A percentile compares a stretch with the other conserved stretches of the same genome.
phyloP scores from a whole-genome alignment of 2,888 invertebrate genomes.

The Xanthorhoe designata region DNA sequence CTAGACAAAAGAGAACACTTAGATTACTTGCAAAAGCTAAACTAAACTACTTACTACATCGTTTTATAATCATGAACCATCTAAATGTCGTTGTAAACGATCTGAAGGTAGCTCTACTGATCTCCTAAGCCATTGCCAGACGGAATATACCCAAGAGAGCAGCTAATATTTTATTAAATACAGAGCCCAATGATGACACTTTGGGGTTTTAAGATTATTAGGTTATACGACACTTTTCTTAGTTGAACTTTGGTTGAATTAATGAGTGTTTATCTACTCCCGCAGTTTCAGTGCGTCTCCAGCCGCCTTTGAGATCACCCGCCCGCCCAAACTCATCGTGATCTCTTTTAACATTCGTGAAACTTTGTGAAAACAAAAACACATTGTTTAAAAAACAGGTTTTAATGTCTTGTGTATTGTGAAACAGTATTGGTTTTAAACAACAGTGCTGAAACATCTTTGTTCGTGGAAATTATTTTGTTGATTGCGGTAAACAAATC shows the following conservation, averaged over 20 bases:
- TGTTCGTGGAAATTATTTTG: neutral
- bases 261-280: neutral
- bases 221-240: neutral
- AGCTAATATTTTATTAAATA: no score
- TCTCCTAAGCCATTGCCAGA: no score
- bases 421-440: constrained; percentile 9
- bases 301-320: constrained; percentile 51
- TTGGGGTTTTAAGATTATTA: neutral
- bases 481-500: constrained; percentile 25
- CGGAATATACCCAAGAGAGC: no score
- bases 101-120: no score
- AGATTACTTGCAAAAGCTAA: no score
- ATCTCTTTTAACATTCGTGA: constrained; percentile 4
- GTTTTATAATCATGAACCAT: no score
- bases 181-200: no score
- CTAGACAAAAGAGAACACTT: no score
- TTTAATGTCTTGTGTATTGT: constrained; percentile 1
- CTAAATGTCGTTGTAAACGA: no score
- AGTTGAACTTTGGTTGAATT: neutral
- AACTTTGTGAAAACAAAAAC: constrained; percentile 11
- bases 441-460: neutral
- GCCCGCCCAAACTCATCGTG: constrained; percentile 38
- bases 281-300: constrained; percentile 45
- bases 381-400: neutral
- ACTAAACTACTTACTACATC: no score